Conservation (phyloP, 1,140 invertebrate genomes). For the Centruroides sculpturatus region DNA sequence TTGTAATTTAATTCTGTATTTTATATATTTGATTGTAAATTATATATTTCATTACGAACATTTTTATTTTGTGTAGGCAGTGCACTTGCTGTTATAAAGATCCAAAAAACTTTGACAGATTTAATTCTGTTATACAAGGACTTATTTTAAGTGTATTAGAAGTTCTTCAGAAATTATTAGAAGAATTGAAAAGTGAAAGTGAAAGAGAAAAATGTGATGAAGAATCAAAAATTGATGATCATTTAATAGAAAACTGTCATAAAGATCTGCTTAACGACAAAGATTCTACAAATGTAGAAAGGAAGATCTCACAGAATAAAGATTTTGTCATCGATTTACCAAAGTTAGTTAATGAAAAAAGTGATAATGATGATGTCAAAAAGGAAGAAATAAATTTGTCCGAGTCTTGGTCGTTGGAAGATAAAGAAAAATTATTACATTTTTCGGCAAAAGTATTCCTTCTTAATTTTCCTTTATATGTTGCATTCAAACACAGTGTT, state of each 20-base stretch:
- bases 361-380: too few relatives aligned
- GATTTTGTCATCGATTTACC: too few relatives aligned
- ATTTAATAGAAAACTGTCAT: conserved; percentile 19
- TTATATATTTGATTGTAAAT: conserved; percentile 5
- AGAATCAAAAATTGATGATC: not conserved
- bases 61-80: conserved; percentile 39
- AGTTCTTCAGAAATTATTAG: conserved; percentile 26
- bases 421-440: conserved; percentile 59
- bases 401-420: conserved; percentile 47
- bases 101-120: conserved; percentile 74
- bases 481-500: conserved; percentile 73
- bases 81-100: conserved; percentile 86
- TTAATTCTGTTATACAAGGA: conserved; percentile 68
- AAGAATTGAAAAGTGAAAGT: conserved; percentile 9
- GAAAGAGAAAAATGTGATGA: not conserved
- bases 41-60: not conserved
- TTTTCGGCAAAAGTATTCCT: conserved; percentile 66
- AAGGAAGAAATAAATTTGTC: not conserved
- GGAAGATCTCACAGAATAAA: too few relatives aligned
- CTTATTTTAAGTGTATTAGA: conserved; percentile 43
- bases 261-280: conserved; percentile 16
- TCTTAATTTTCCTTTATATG: conserved; percentile 79
- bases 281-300: conserved; percentile 15
- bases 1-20: conserved; percentile 1
- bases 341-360: too few relatives aligned